A percentile compares a stretch with the other conserved stretches of the same genome.
Evolutionary conservation across 2,797 vertebrate species (phyloP).

Genomic region (Cuculus canorus): DNA sequence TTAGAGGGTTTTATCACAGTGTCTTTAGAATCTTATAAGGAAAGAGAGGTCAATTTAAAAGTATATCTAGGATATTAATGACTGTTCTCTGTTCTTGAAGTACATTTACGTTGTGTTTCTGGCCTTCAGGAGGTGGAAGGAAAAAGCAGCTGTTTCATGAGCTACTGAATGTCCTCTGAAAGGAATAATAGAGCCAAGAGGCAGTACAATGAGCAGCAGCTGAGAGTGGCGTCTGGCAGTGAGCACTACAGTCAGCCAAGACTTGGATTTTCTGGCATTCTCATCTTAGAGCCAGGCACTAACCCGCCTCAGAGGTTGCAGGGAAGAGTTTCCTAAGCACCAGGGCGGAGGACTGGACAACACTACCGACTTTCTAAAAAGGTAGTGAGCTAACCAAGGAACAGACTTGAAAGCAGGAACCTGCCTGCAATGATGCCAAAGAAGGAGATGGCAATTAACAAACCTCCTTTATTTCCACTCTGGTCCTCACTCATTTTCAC

Average conservation of each 20-base stretch:
- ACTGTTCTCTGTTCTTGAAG: background rate
- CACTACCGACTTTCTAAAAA: background rate
- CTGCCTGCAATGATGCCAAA: background rate
- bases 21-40: background rate
- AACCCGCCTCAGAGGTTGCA: background rate
- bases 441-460: background rate
- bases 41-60: background rate
- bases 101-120: background rate
- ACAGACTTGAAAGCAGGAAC: background rate
- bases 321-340: background rate
- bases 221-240: background rate
- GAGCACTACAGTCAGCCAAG: background rate
- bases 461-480: background rate
- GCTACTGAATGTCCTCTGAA: background rate
- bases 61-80: background rate
- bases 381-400: background rate
- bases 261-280: background rate
- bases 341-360: background rate
- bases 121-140: background rate
- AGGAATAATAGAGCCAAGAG: background rate
- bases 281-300: background rate
- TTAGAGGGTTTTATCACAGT: background rate
- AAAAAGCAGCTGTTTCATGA: background rate
- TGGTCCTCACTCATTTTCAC: background rate
- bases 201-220: background rate